These are phyloP conservation scores for Spilogale gracilis DNA, from an alignment of 2,113 vertebrate species.

Conservation along the genomic window DNA sequence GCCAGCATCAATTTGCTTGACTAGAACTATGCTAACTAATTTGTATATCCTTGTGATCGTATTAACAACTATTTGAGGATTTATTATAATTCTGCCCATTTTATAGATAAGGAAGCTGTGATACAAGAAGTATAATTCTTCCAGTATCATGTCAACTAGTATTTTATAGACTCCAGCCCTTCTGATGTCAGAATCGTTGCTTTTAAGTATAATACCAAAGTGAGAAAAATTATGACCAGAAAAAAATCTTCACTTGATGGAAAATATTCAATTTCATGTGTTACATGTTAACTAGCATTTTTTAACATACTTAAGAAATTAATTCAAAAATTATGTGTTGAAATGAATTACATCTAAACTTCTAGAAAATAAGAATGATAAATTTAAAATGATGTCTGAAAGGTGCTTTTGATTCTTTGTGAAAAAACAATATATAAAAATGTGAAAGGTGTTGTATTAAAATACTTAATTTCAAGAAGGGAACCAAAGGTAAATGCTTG, in stretches of 20 bases:
- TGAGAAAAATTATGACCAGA: not conserved
- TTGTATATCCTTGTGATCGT: not conserved
- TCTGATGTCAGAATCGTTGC: not conserved
- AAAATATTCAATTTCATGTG: not conserved
- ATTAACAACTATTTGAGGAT: not conserved
- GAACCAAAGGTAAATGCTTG: not conserved
- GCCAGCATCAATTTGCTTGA: not conserved
- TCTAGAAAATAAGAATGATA: not conserved
- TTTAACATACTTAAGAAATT: constrained; percentile 14
- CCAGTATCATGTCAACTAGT: not conserved
- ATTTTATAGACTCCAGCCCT: not conserved
- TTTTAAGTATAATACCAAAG: not conserved
- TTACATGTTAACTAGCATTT: not conserved
- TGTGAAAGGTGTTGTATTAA: not conserved
- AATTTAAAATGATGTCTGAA: not conserved
- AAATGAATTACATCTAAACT: not conserved
- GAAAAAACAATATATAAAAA: not conserved
- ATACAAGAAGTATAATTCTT: not conserved
- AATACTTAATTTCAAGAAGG: constrained; percentile 12
- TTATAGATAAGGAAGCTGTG: not conserved
- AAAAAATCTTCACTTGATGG: not conserved
- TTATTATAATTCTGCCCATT: not conserved
- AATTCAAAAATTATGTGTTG: not conserved
- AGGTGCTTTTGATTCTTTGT: not conserved
- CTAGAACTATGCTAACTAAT: not conserved